Evolutionary conservation across 1,140 invertebrate species (phyloP).

Genomic region (Macrobrachium nipponense): DNA sequence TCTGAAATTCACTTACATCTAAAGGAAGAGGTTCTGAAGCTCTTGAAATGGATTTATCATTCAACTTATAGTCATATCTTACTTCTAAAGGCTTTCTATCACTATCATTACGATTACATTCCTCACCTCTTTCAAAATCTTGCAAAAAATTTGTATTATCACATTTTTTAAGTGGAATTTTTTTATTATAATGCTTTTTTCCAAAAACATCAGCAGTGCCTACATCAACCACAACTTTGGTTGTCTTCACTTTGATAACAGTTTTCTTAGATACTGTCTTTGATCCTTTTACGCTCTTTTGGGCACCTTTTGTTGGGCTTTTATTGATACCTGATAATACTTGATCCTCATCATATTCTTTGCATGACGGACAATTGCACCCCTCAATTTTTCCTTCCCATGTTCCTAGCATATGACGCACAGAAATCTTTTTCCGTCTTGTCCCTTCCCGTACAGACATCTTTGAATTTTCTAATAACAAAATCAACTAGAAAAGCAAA

Average conservation of each 20-base stretch:
- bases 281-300: constrained; percentile 30
- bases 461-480: not conserved
- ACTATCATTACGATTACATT: too few relatives aligned
- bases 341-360: constrained; percentile 46
- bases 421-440: constrained; percentile 57
- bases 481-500: not conserved
- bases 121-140: not conserved
- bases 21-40: too few relatives aligned
- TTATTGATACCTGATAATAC: not conserved
- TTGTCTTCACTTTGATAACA: constrained; percentile 35
- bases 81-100: too few relatives aligned
- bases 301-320: constrained; percentile 19
- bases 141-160: not conserved
- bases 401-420: constrained; percentile 59
- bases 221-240: constrained; percentile 25
- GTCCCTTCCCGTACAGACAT: constrained; percentile 53
- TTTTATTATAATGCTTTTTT: not conserved
- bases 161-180: not conserved
- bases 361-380: constrained; percentile 59
- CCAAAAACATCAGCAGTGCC: not conserved
- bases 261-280: constrained; percentile 35
- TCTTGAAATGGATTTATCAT: too few relatives aligned
- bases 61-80: too few relatives aligned
- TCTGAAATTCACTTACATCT: too few relatives aligned
- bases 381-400: constrained; percentile 57